Base-by-base conservation (phyloP, 2,797 vertebrate genomes). In the Parauchenoglanis ngamensis region DNA sequence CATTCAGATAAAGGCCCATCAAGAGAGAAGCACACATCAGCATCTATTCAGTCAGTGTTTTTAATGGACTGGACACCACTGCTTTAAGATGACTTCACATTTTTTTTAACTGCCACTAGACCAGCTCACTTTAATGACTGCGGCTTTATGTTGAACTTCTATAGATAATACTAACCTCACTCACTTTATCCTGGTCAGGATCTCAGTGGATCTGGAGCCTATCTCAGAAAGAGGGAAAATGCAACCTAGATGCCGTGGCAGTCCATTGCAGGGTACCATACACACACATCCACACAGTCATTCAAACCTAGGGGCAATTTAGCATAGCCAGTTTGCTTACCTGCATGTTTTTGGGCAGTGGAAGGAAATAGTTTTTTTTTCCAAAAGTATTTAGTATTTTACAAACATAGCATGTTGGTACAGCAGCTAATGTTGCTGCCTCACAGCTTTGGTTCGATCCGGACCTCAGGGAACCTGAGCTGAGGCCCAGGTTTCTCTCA, bases 1-100 rank as follows among this genome's bases (percentile, higher is more conserved):
- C 85, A 86, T 91, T 81, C 68, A 88, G 88, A 90, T 88, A 90
- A 91, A 91, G 85, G 85, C 61, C 79, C 86, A 88, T 88, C 87
- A 88, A 76, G 49, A 81, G 75, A 68, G 76, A 84, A 85, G 78
- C 84, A 28, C 84, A 83, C 86, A 89, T 90, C 89, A 89, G 88
- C 90, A 91, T 70, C 89, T 83, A 86, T 86, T 83, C 87, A 84
- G 75, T 78, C 82, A 77, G 31, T 85, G 86, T 79, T 89, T 63
- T 89, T 90, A 89, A 89, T 90, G 87, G 89, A 77, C 87, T 89
- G 86, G 81, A 89, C 89, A 85, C 84, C 83, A 88, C 86, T 88
- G 86, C 65, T 79, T 85, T 80, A 84, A 88, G 72, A 80, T 87
- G 85, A 88, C 86, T 46, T 81, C 84, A 85, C 86, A 86, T 89